These are phyloP conservation scores for Dufourea novaeangliae DNA, from an alignment of 1,140 invertebrate species.

Conservation along the genomic window DNA sequence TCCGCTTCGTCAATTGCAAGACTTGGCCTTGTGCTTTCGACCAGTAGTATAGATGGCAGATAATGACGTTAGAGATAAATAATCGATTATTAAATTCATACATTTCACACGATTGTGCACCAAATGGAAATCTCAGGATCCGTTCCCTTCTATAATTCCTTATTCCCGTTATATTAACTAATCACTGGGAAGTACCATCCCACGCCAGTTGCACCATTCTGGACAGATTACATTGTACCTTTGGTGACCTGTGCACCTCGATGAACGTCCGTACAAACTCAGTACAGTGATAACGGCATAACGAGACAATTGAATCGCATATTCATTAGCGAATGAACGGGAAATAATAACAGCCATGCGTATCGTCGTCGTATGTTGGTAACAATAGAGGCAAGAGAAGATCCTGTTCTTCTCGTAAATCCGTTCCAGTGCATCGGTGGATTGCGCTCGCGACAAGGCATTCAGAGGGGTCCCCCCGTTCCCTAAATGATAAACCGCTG, in stretches of 20 bases:
- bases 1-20: no score
- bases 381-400: background rate
- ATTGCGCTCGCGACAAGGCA: background rate
- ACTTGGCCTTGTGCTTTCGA: no score
- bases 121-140: background rate
- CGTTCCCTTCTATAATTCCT: background rate
- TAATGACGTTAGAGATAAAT: no score
- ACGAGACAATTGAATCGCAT: background rate
- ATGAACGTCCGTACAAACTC: background rate
- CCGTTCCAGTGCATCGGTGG: no score
- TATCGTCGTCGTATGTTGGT: no score
- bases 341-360: background rate
- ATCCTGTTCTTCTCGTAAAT: background rate
- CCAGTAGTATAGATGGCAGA: no score
- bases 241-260: background rate
- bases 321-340: no score
- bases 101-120: background rate
- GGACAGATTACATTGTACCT: background rate
- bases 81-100: background rate
- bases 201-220: background rate
- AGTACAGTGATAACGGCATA: background rate
- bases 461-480: background rate
- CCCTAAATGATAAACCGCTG: no score
- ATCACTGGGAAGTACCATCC: background rate
- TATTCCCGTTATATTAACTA: background rate